Percentiles rank a stretch among this genome's conserved stretches.
These are phyloP conservation scores for Cyanoderma ruficeps DNA, from an alignment of 2,113 vertebrate genomes.

Conservation along the genomic window DNA sequence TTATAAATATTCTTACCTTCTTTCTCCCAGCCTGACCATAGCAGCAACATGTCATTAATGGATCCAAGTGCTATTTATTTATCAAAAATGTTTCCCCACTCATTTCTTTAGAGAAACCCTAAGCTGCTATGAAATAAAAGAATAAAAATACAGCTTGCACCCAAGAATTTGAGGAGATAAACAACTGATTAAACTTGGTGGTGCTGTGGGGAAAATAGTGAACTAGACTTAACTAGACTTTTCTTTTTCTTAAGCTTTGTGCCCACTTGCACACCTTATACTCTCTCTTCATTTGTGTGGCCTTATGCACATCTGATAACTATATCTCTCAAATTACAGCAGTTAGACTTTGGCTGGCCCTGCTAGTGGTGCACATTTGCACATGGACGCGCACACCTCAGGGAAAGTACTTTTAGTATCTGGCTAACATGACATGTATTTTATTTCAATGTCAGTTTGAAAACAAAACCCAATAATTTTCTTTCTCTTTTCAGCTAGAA, in stretches of 20 bases:
- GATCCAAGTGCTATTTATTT: background rate
- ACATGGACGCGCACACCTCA: background rate
- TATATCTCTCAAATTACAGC: background rate
- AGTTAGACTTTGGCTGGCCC: background rate
- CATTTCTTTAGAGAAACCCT: background rate
- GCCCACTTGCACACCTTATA: background rate
- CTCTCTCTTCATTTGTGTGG: background rate
- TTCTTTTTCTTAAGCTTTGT: background rate
- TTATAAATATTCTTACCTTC: background rate
- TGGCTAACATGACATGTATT: background rate
- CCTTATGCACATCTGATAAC: background rate
- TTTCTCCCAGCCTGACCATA: background rate
- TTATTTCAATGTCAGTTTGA: background rate
- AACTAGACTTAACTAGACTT: background rate
- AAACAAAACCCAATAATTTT: background rate
- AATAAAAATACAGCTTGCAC: background rate
- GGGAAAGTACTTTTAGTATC: background rate
- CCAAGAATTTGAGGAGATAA: background rate
- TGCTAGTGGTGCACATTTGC: background rate
- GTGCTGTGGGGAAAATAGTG: background rate
- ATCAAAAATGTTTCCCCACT: background rate
- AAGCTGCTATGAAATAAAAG: background rate
- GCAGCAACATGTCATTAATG: background rate
- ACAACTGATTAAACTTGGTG: background rate
- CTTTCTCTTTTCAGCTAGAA: conserved; percentile 72